phyloP scores from a whole-genome alignment of 2,888 invertebrate genomes.

The Keiferia lycopersicella region DNA sequence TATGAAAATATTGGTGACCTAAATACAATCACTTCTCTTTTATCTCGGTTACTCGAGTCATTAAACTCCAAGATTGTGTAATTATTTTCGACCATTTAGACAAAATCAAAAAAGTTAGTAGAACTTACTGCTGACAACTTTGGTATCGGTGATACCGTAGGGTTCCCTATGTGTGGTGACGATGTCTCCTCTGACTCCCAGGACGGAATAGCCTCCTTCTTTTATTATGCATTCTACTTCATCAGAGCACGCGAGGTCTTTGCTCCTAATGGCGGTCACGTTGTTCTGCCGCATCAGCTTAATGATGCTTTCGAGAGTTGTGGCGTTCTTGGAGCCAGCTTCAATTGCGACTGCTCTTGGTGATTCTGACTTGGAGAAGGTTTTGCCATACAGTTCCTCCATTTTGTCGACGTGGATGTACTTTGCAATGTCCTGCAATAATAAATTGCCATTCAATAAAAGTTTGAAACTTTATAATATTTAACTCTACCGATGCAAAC shows the following conservation, averaged over 20 bases:
- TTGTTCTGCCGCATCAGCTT: slow-evolving; percentile 70
- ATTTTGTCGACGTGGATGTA: slow-evolving; percentile 60
- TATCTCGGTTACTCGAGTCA: too few relatives aligned
- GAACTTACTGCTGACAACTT: slow-evolving; percentile 71
- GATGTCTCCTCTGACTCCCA: slow-evolving; percentile 68
- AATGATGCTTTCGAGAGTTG: slow-evolving; percentile 60
- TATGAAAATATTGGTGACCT: too few relatives aligned
- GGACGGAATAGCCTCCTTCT: slow-evolving; percentile 56
- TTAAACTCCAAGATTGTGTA: too few relatives aligned
- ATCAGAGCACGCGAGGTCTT: slow-evolving; percentile 47
- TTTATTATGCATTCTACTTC: slow-evolving; percentile 53
- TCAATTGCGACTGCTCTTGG: slow-evolving; percentile 65
- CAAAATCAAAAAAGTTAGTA: too few relatives aligned
- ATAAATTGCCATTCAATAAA: not conserved
- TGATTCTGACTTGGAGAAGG: slow-evolving; percentile 64
- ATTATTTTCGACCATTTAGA: too few relatives aligned
- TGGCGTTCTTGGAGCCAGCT: slow-evolving; percentile 64
- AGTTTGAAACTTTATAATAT: too few relatives aligned
- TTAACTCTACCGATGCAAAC: too few relatives aligned
- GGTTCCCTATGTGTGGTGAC: slow-evolving; percentile 50
- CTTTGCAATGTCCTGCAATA: slow-evolving; percentile 64
- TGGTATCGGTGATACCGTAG: slow-evolving; percentile 81
- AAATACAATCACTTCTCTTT: too few relatives aligned
- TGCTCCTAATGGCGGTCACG: slow-evolving; percentile 55
- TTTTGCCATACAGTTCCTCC: slow-evolving; percentile 58